Percentiles rank a stretch among this genome's conserved stretches.
Conservation (phyloP, 2,888 invertebrate species). For the Opisthograptis luteolata region DNA sequence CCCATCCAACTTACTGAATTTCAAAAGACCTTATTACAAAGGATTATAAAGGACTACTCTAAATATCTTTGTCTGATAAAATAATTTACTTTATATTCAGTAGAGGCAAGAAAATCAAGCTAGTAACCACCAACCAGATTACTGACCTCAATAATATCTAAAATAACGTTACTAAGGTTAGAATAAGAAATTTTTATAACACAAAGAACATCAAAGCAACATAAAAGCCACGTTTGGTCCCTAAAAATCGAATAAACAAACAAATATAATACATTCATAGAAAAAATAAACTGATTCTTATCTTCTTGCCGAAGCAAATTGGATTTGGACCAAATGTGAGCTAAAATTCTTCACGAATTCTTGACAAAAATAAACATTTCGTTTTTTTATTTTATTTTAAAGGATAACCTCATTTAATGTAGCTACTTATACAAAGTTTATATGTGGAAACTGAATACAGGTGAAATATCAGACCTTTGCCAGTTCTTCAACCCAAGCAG, state of each 20-base stretch:
- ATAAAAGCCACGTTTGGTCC: slow-evolving; percentile 29
- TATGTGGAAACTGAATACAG: too few species aligned
- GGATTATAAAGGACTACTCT: background rate
- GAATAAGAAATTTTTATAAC: slow-evolving; percentile 1
- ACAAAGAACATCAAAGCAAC: slow-evolving; percentile 25
- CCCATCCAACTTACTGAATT: too few species aligned
- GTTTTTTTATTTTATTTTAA: too few species aligned
- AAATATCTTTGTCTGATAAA: background rate
- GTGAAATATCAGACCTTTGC: too few species aligned
- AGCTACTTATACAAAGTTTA: too few species aligned
- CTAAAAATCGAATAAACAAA: slow-evolving; percentile 51
- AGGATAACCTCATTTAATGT: too few species aligned
- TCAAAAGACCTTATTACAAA: too few species aligned
- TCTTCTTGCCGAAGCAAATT: slow-evolving; percentile 48
- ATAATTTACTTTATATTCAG: background rate
- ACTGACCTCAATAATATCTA: slow-evolving; percentile 7
- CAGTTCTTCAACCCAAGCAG: too few species aligned
- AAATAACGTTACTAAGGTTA: slow-evolving; percentile 6
- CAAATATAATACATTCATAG: slow-evolving; percentile 50
- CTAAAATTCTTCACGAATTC: slow-evolving; percentile 40
- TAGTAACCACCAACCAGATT: background rate
- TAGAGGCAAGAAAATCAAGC: background rate
- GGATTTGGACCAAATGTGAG: slow-evolving; percentile 48
- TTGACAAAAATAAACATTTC: slow-evolving; percentile 32
- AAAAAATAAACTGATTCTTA: slow-evolving; percentile 50